Evolutionary conservation across 2,888 invertebrate species (phyloP).

Genomic region (Serripes groenlandicus): DNA sequence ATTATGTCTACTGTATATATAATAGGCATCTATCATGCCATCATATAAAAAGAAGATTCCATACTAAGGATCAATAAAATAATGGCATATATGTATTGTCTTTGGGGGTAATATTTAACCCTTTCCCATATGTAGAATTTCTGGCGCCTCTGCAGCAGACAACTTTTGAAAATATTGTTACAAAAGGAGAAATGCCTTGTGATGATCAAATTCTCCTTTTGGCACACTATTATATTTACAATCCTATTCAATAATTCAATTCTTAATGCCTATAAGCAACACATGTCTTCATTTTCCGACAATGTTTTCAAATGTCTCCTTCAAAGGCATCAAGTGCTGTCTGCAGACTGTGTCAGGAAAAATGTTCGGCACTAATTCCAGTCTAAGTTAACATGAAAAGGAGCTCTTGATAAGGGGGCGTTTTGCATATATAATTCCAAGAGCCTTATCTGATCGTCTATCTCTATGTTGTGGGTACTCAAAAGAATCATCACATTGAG

Average conservation of each 20-base stretch:
- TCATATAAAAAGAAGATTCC: too few species aligned
- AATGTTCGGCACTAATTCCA: not conserved
- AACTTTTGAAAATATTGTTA: not conserved
- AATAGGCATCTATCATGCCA: too few species aligned
- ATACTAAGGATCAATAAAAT: too few species aligned
- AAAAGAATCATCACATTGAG: too few species aligned
- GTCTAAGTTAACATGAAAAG: too few species aligned
- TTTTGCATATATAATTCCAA: too few species aligned
- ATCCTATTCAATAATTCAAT: not conserved
- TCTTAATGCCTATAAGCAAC: not conserved
- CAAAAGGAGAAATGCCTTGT: not conserved
- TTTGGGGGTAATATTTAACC: too few species aligned
- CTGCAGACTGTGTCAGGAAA: not conserved
- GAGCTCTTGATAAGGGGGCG: too few species aligned
- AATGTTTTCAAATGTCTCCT: not conserved
- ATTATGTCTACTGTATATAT: too few species aligned
- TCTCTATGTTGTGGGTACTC: too few species aligned
- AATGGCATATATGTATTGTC: too few species aligned
- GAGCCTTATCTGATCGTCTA: too few species aligned
- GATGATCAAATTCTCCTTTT: constrained; percentile 1
- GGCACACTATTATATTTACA: not conserved
- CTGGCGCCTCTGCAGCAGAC: not conserved
- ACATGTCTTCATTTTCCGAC: not conserved
- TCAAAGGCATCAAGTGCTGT: not conserved
- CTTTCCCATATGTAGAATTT: not conserved